Conservation (phyloP, 2,113 vertebrate genomes). For the Prochilodus magdalenae region DNA sequence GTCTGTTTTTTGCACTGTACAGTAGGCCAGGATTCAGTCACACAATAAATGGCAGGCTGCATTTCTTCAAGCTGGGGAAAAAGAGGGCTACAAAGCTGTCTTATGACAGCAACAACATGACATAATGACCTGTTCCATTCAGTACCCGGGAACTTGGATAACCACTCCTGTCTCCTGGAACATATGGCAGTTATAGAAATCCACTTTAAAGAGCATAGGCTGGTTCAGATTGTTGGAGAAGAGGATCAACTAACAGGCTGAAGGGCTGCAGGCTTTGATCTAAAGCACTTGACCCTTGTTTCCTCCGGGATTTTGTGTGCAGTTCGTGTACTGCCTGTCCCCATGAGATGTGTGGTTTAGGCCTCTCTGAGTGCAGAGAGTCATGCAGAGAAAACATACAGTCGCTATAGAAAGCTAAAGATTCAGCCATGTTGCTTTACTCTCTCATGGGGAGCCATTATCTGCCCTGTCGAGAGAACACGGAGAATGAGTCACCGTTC, state of each 20-base stretch:
- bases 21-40: too few species aligned
- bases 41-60: too few species aligned
- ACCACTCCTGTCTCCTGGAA: neutral
- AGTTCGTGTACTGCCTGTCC: neutral
- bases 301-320: neutral
- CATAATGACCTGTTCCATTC: too few species aligned
- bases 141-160: neutral
- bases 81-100: too few species aligned
- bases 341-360: neutral
- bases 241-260: neutral
- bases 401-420: neutral
- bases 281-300: conserved; percentile 8
- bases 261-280: neutral
- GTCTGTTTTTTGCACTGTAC: too few species aligned
- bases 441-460: conserved; percentile 39
- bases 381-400: neutral
- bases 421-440: conserved; percentile 48
- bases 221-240: neutral
- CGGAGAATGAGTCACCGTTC: conserved; percentile 38
- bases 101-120: too few species aligned
- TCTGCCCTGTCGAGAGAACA: conserved; percentile 15
- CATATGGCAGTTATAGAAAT: conserved; percentile 5
- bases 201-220: neutral
- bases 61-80: too few species aligned
- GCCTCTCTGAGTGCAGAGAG: neutral